Conservation (phyloP, 2,888 invertebrate genomes). For the Cephus spinipes region DNA sequence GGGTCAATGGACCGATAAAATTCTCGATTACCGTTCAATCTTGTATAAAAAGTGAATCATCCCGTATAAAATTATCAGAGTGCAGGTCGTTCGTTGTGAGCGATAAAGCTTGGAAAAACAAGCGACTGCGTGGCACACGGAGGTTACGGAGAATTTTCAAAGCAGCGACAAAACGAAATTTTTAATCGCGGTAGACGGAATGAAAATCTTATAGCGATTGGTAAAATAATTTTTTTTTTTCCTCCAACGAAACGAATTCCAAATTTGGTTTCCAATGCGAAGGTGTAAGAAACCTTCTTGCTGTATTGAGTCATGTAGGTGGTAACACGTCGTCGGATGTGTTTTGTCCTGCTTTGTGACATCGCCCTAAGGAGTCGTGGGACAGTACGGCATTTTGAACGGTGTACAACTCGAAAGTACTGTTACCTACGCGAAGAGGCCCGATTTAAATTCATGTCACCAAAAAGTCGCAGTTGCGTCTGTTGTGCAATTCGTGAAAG, state of each 20-base stretch:
- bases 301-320: neutral
- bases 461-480: conserved; percentile 33
- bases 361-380: neutral
- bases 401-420: conserved; percentile 29
- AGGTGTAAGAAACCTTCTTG: neutral
- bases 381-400: conserved; percentile 5
- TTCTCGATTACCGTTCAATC: conserved; percentile 44
- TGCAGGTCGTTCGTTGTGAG: neutral
- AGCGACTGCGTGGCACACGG: neutral
- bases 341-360: neutral
- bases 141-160: neutral
- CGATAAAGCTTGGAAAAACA: neutral
- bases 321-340: neutral
- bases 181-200: neutral
- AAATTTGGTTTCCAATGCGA: neutral
- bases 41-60: conserved; percentile 17
- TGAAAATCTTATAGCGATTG: neutral
- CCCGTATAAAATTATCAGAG: neutral
- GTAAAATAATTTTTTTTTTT: neutral
- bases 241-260: neutral
- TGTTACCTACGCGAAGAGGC: conserved; percentile 27
- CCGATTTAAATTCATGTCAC: conserved; percentile 34
- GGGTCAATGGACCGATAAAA: conserved; percentile 53
- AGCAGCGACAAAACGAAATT: neutral
- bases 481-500: conserved; percentile 50